Conservation (phyloP, 2,888 invertebrate species). For the Epinotia brunnichana region DNA sequence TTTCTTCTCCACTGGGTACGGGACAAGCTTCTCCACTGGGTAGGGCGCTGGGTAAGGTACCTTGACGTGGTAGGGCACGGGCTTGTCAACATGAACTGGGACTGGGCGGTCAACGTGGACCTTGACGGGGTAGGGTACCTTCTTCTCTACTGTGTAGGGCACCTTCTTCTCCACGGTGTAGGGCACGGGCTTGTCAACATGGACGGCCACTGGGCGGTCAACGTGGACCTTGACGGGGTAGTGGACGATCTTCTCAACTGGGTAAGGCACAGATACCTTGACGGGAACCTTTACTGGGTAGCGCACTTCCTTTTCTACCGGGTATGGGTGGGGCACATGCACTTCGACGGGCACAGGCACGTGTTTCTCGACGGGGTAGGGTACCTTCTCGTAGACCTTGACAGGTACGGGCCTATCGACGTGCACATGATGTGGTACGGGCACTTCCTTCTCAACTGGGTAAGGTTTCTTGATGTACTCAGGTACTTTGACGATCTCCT, state of each 20-base stretch:
- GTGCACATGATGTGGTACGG: conserved; percentile 82
- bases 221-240: conserved; percentile 88
- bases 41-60: conserved; percentile 89
- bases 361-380: conserved; percentile 85
- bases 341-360: conserved; percentile 87
- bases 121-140: conserved; percentile 88
- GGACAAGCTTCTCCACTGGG: conserved; percentile 86
- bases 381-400: conserved; percentile 86
- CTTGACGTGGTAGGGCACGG: conserved; percentile 89
- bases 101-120: conserved; percentile 87
- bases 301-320: conserved; percentile 88
- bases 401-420: conserved; percentile 85
- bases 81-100: conserved; percentile 90
- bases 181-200: conserved; percentile 87
- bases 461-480: conserved; percentile 87
- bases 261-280: conserved; percentile 88
- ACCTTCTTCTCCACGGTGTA: conserved; percentile 89
- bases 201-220: conserved; percentile 88
- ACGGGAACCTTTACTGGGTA: conserved; percentile 87
- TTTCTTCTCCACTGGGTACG: conserved; percentile 86
- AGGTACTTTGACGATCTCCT: conserved; percentile 86
- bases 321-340: conserved; percentile 88
- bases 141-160: conserved; percentile 89
- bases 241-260: conserved; percentile 89
- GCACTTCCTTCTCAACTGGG: conserved; percentile 87